Percentiles rank a stretch among this genome's conserved stretches.
phyloP scores from a whole-genome alignment of 2,797 vertebrate genomes.

The Pseudomugil gertrudae region DNA sequence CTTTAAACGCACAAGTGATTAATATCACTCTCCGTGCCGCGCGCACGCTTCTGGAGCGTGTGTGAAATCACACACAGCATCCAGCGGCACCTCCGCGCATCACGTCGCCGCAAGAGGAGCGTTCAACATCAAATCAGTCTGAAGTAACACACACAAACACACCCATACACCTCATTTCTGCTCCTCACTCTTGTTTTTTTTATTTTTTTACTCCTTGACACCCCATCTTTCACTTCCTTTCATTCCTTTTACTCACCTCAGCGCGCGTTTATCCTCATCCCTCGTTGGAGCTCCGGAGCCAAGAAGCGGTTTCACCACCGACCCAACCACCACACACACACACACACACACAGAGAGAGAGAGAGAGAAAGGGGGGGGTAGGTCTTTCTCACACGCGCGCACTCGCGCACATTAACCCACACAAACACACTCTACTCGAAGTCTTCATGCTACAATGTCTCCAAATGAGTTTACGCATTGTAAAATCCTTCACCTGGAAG shows the following conservation, averaged over 20 bases:
- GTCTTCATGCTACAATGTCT: background rate
- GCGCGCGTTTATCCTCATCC: constrained; percentile 39
- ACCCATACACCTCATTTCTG: background rate
- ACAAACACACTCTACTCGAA: background rate
- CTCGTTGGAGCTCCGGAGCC: constrained; percentile 51
- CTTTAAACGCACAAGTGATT: constrained; percentile 26
- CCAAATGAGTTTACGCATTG: background rate
- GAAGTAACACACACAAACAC: no score
- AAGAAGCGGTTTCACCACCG: constrained; percentile 44
- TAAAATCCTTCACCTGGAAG: background rate
- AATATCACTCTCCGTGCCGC: background rate
- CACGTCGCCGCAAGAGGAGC: background rate
- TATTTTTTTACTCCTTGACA: no score
- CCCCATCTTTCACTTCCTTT: background rate
- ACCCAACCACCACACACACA: constrained; percentile 42
- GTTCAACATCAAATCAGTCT: background rate
- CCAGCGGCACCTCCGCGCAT: constrained; percentile 63
- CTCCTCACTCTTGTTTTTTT: no score
- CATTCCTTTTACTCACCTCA: constrained; percentile 52
- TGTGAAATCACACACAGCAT: constrained; percentile 47
- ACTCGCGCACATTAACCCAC: background rate
- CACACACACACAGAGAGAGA: no score
- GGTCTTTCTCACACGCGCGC: background rate
- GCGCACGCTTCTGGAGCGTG: background rate
- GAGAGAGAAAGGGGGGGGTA: constrained; percentile 26